These are phyloP conservation scores for Mythimna albipuncta DNA, from an alignment of 2,888 invertebrate genomes.

Conservation along the genomic window DNA sequence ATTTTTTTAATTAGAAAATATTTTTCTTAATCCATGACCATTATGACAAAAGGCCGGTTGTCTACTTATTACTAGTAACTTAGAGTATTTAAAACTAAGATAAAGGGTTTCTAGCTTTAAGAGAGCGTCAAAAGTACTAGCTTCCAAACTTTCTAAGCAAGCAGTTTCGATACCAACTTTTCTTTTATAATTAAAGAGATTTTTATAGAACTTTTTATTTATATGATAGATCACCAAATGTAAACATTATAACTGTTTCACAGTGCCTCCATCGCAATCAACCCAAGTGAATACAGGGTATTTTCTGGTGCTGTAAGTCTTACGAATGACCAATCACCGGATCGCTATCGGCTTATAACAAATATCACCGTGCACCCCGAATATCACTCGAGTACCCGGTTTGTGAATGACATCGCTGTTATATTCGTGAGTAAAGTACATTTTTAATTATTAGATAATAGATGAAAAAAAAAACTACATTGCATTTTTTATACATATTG, in stretches of 20 bases:
- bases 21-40: no score
- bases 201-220: neutral
- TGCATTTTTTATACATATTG: no score
- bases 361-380: slow-evolving; percentile 64
- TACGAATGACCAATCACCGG: slow-evolving; percentile 43
- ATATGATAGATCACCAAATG: neutral
- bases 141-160: neutral
- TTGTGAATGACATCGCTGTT: slow-evolving; percentile 35
- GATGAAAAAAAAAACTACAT: no score
- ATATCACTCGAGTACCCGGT: slow-evolving; percentile 4
- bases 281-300: slow-evolving; percentile 59
- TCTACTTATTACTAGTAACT: no score
- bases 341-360: slow-evolving; percentile 56
- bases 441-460: neutral
- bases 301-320: slow-evolving; percentile 64
- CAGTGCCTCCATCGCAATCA: slow-evolving; percentile 47
- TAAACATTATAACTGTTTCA: neutral
- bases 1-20: no score
- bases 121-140: no score
- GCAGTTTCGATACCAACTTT: neutral
- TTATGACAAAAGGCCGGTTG: no score
- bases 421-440: slow-evolving; percentile 32
- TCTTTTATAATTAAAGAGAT: neutral
- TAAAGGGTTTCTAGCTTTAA: no score
- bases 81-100: no score